phyloP scores from a whole-genome alignment of 2,113 vertebrate species.

The Scytalopus superciliaris region DNA sequence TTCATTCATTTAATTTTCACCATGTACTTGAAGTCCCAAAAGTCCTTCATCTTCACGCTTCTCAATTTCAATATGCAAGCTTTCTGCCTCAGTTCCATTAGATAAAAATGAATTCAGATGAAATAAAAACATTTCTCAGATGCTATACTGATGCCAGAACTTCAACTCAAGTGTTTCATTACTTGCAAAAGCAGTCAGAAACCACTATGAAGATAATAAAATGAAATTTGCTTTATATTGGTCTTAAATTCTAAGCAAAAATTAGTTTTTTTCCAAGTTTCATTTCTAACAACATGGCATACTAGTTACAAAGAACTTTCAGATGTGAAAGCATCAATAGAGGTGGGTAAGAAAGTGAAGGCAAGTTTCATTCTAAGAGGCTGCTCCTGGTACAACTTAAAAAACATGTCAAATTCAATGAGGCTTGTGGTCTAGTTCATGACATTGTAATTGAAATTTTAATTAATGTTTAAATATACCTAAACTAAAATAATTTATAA shows the following conservation, averaged over 20 bases:
- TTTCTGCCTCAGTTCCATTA: constrained; percentile 7
- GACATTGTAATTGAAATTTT: not conserved
- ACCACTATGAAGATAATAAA: not conserved
- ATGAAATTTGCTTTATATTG: not conserved
- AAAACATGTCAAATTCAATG: not conserved
- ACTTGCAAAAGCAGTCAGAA: constrained; percentile 5
- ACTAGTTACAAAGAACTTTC: not conserved
- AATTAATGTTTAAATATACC: not conserved
- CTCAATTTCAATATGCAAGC: not conserved
- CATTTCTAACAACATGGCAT: not conserved
- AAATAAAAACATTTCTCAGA: constrained; percentile 22
- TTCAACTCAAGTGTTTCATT: not conserved
- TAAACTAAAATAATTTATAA: not conserved
- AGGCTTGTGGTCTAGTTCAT: not conserved
- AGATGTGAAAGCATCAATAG: not conserved
- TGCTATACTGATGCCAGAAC: not conserved
- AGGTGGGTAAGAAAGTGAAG: not conserved
- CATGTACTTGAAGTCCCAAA: not conserved
- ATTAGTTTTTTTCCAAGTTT: not conserved
- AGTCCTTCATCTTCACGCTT: not conserved
- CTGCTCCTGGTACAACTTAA: not conserved
- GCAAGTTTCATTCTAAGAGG: not conserved
- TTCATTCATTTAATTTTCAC: not conserved
- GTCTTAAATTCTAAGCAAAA: not conserved
- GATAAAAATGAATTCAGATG: constrained; percentile 23